Conservation (phyloP, 2,797 vertebrate genomes). For the Trematocara caparti region DNA sequence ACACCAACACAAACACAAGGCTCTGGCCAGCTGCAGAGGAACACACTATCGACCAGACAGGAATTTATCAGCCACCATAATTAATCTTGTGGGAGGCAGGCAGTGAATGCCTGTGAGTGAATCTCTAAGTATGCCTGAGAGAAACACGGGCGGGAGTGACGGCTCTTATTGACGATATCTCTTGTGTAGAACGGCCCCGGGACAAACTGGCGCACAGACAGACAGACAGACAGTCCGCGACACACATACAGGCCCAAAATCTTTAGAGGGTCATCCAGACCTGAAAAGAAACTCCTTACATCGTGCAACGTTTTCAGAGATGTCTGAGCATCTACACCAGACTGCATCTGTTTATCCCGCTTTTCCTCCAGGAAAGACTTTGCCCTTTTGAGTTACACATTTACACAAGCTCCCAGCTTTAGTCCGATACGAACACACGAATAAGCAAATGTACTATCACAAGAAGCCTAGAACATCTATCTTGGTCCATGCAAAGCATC, state of each 20-base stretch:
- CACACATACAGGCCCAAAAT: background rate
- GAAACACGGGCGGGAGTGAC: constrained; percentile 22
- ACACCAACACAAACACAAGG: background rate
- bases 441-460: constrained; percentile 21
- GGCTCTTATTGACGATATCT: background rate
- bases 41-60: constrained; percentile 48
- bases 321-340: background rate
- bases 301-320: constrained; percentile 19
- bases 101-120: background rate
- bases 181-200: background rate
- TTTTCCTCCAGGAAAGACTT: background rate
- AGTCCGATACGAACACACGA: background rate
- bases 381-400: background rate
- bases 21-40: constrained; percentile 28
- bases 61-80: constrained; percentile 57
- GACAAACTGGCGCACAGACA: background rate
- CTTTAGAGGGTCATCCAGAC: constrained; percentile 37
- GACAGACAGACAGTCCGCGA: background rate
- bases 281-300: constrained; percentile 27
- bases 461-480: constrained; percentile 28
- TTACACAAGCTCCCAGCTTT: background rate
- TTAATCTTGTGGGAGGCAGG: constrained; percentile 53
- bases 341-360: background rate
- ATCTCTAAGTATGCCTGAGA: constrained; percentile 14
- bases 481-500: constrained; percentile 55